Percentiles rank a stretch among this genome's conserved stretches.
phyloP scores from a whole-genome alignment of 2,797 vertebrate genomes.

The Brotula barbata region DNA sequence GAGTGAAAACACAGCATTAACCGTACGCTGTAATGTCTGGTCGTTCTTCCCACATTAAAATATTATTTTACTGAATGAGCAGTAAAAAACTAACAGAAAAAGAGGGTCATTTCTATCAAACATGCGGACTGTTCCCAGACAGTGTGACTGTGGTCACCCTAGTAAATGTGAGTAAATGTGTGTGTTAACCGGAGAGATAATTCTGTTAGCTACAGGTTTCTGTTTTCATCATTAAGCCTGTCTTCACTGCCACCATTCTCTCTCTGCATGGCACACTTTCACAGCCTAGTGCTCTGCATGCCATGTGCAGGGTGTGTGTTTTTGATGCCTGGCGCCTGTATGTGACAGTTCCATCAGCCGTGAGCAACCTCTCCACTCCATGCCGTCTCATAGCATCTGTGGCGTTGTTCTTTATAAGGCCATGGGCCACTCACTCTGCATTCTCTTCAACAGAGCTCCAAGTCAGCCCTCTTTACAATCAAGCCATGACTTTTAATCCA shows the following conservation, averaged over 20 bases:
- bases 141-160: no score
- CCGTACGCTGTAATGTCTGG: no score
- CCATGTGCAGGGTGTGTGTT: slow-evolving; percentile 67
- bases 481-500: slow-evolving; percentile 22
- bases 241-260: slow-evolving; percentile 62
- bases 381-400: slow-evolving; percentile 71
- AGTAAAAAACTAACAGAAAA: no score
- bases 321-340: slow-evolving; percentile 71
- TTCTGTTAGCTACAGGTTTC: slow-evolving; percentile 70
- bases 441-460: slow-evolving; percentile 53
- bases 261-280: slow-evolving; percentile 58
- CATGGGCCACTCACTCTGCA: slow-evolving; percentile 60
- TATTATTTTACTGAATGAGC: no score
- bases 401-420: slow-evolving; percentile 74
- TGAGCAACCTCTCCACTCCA: slow-evolving; percentile 59
- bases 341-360: slow-evolving; percentile 75
- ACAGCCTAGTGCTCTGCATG: slow-evolving; percentile 55
- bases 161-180: no score
- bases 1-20: no score
- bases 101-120: no score
- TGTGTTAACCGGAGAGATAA: slow-evolving; percentile 68
- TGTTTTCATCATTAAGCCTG: slow-evolving; percentile 69
- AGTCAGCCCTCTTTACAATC: slow-evolving; percentile 60
- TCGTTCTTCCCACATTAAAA: no score
- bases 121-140: no score